Conservation (phyloP, 1,140 invertebrate species). For the Drosophila dunni region DNA sequence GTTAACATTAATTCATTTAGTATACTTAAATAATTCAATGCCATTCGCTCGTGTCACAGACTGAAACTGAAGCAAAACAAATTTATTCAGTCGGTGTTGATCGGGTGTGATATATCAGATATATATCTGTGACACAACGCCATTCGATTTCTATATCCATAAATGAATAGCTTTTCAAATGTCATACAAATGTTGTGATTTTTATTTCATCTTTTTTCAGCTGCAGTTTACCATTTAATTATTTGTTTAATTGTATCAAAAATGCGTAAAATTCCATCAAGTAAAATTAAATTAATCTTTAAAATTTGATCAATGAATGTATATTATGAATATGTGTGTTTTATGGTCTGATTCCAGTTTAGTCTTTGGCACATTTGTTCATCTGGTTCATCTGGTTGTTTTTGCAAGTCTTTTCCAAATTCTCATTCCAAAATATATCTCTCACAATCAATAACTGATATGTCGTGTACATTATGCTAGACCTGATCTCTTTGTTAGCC, state of each 20-base stretch:
- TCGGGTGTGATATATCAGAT: constrained; percentile 6
- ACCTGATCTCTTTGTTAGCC: constrained; percentile 26
- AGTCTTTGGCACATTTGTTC: constrained; percentile 55
- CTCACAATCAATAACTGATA: constrained; percentile 52
- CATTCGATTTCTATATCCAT: constrained; percentile 17
- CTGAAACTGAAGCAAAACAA: not conserved
- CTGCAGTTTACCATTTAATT: constrained; percentile 21
- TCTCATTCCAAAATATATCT: constrained; percentile 13
- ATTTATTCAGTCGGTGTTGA: constrained; percentile 32
- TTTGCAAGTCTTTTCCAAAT: not conserved
- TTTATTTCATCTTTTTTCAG: constrained; percentile 1
- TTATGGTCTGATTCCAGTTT: constrained; percentile 20
- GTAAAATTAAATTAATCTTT: not conserved
- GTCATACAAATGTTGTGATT: constrained; percentile 40
- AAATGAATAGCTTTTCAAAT: constrained; percentile 52
- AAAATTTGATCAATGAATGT: constrained; percentile 3
- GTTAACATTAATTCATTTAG: constrained; percentile 75
- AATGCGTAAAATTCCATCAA: constrained; percentile 12
- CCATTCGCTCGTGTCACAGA: constrained; percentile 28
- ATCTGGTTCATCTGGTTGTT: constrained; percentile 18
- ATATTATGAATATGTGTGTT: not conserved
- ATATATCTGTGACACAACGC: constrained; percentile 23
- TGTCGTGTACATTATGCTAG: constrained; percentile 54
- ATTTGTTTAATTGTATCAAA: constrained; percentile 25
- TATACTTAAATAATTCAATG: constrained; percentile 48